Base-by-base conservation (phyloP, 2,797 vertebrate species). In the Gymnothorax javanicus region DNA sequence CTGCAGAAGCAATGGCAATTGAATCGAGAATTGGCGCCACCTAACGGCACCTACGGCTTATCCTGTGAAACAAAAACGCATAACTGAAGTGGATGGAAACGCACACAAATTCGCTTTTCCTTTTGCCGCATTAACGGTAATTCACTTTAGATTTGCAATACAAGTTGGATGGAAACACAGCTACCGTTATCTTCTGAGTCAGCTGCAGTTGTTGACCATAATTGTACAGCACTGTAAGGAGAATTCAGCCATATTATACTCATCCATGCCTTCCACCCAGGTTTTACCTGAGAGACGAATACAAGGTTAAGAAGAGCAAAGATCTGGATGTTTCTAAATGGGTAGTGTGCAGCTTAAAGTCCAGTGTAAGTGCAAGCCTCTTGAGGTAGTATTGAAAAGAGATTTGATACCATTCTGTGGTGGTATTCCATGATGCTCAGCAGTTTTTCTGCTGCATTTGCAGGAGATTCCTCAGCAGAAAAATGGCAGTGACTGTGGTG, bases 401-500 rank as follows among this genome's bases (percentile, higher is more conserved):
- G 58, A 56, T 82, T 59, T 8, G 11, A 23, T 67, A 83, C 83
- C 62, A 9, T 56, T 54, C 33, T 43, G 33, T 60, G 23, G 15
- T 75, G 57, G 33, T 56, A 50, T 86, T 58, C 77, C 43, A 60
- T n/a, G 62, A 64, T 71, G 33, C 50, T 88, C 71, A 77, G 67
- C 77, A 27, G 33, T 86, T 17, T 54, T 0, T 90, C 6, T 60
- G 43, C 7, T 43, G 79, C 54, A 43, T 86, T 58, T 93, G 5
- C 58, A 99, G 98, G 98, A 99, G 89, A 97, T 99, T 92, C 98
- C 98, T 85, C 98, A 98, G 86, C 98, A 99, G 90, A 91, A 81
- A 85, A 99, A 99, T 84, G 96, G 97, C 73, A 99, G 96, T 13
- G 98, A 99, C 93, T 99, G 98, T 67, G 98, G 98, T 25, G 97